Conservation (phyloP, 1,140 invertebrate species). For the Euura saliciscinereae region DNA sequence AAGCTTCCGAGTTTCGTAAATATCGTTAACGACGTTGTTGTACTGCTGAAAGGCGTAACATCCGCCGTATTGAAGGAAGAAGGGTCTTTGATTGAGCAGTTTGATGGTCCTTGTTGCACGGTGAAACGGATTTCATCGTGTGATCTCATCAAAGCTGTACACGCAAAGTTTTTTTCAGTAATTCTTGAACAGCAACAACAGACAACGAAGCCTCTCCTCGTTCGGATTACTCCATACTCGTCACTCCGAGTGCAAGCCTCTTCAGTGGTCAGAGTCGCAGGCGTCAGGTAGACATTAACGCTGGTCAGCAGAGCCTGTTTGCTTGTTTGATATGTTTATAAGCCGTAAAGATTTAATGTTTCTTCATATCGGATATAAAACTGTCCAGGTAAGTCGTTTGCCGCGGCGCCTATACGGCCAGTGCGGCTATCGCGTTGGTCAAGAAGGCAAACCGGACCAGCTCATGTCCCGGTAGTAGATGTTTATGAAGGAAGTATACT, state of each 20-base stretch:
- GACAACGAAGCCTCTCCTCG: too few species aligned
- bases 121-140: too few species aligned
- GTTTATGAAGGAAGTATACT: neutral
- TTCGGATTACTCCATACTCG: too few species aligned
- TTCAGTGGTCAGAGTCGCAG: neutral
- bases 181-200: too few species aligned
- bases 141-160: too few species aligned
- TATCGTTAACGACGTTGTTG: too few species aligned
- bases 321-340: neutral
- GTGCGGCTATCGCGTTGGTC: neutral
- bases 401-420: neutral
- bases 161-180: too few species aligned
- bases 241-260: neutral
- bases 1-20: too few species aligned
- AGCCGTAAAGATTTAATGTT: slow-evolving; percentile 3
- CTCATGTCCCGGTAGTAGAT: neutral
- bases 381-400: neutral
- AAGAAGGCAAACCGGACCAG: neutral
- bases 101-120: too few species aligned
- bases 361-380: slow-evolving; percentile 4
- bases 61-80: too few species aligned
- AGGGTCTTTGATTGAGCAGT: too few species aligned
- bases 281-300: neutral
- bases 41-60: too few species aligned
- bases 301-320: neutral